phyloP scores from a whole-genome alignment of 2,888 invertebrate genomes.

The Orchestes rusci region DNA sequence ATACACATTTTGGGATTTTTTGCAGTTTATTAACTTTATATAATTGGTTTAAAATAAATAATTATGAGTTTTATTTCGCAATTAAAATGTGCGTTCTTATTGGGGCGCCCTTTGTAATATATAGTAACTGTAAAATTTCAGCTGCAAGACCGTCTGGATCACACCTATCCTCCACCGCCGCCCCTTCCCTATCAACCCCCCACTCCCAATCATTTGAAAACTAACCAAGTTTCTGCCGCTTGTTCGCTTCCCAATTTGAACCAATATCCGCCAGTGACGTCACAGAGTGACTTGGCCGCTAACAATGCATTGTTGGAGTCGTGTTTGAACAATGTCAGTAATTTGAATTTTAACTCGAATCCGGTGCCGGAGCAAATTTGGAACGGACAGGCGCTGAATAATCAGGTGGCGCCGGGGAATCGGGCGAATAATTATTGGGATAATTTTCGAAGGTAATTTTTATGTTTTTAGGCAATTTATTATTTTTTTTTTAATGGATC shows the following conservation, averaged over 20 bases:
- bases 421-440: slow-evolving; percentile 92
- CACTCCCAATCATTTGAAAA: slow-evolving; percentile 6
- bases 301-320: slow-evolving; percentile 36
- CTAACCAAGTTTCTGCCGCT: slow-evolving; percentile 35
- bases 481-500: no score
- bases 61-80: no score
- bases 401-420: slow-evolving; percentile 85
- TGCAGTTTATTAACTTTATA: no score
- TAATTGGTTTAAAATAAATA: no score
- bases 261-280: slow-evolving; percentile 33
- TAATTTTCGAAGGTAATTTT: slow-evolving; percentile 77
- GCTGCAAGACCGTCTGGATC: slow-evolving; percentile 31
- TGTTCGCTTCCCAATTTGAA: slow-evolving; percentile 41
- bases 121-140: no score
- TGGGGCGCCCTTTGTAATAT: no score
- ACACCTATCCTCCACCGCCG: slow-evolving; percentile 11
- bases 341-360: slow-evolving; percentile 34
- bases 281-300: slow-evolving; percentile 14
- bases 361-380: slow-evolving; percentile 31
- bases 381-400: slow-evolving; percentile 62
- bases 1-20: no score
- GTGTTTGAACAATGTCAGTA: slow-evolving; percentile 36
- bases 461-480: slow-evolving; percentile 8
- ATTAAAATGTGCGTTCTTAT: no score
- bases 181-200: slow-evolving; percentile 1